Evolutionary conservation across 2,113 vertebrate species (phyloP), one percentile per base, ranked within the genome.

Genomic region (Dromiciops gliroides): DNA sequence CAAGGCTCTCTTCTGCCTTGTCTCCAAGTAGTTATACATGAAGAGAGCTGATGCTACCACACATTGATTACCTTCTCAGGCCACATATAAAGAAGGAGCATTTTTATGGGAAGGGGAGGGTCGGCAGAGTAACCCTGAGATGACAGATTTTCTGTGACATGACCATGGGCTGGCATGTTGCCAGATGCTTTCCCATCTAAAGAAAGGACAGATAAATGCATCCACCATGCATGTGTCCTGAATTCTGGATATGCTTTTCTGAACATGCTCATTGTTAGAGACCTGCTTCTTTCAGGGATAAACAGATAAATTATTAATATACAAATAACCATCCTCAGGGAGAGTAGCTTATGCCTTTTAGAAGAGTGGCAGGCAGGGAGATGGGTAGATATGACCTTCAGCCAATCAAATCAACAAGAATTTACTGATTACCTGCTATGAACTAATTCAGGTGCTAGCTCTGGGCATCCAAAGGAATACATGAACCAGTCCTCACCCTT

Each of bases 161-260:
- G 91, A 37, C 7, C 92, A 89, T 88, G 93, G 96, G 95, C 25
- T 92, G 60, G 94, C 95, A 60, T 95, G 49, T 53, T 90, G 22
- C 67, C 51, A 91, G 50, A 90, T 89, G 25, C 60, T 93, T 96
- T 89, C 51, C 91, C 48, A 11, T 91, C n/a, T 1, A 48, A 96
- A 96, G 95, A 94, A 90, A 95, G 95, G 90, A 95, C 90, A 89
- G 89, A 95, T 94, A 94, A 93, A 90, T 67, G 22, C 48, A 19
- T 16, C 28, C 93, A 5, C 50, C 51, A 0, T 28, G 7, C 22
- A 23, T 50, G 60, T 93, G 88, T 90, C 50, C 92, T 44, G 48
- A 94, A 48, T 90, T 7, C 67, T 93, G n/a, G 89, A 90, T 90
- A 92, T 89, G n/a, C 93, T 92, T 96, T 95, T 90, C 44, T 48